Conservation (phyloP, 92 coral and sea anemone species). For the Porites divaricata region DNA sequence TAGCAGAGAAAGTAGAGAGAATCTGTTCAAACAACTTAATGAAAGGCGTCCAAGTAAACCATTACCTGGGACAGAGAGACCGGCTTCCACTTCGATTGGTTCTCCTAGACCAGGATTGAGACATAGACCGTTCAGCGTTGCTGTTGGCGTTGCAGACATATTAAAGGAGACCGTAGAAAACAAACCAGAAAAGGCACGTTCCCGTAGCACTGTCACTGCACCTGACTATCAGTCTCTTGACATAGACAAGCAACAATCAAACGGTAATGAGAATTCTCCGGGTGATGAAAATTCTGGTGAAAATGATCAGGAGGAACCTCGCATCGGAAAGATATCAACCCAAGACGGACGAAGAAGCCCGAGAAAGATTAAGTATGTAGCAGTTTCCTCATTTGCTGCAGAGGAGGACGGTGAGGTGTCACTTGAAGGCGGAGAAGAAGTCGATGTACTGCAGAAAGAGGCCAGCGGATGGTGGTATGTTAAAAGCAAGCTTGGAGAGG, state of each 20-base stretch:
- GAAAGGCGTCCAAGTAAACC: slow-evolving; percentile 14
- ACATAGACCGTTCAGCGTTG: slow-evolving; percentile 28
- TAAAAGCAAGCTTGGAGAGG: slow-evolving; percentile 49
- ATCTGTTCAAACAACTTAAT: slow-evolving; percentile 3
- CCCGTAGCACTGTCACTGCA: background rate
- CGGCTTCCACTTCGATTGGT: background rate
- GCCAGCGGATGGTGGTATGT: slow-evolving; percentile 73
- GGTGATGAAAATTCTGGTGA: slow-evolving; percentile 5
- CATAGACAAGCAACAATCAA: background rate
- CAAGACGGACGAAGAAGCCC: slow-evolving; percentile 16
- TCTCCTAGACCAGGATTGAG: slow-evolving; percentile 33
- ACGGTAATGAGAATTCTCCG: background rate
- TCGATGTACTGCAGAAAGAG: slow-evolving; percentile 61
- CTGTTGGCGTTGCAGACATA: slow-evolving; percentile 22
- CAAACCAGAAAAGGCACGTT: background rate
- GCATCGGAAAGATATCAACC: slow-evolving; percentile 18
- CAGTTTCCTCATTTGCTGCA: slow-evolving; percentile 42
- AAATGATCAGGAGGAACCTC: slow-evolving; percentile 12
- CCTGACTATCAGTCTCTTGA: background rate
- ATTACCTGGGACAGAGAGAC: slow-evolving; percentile 1
- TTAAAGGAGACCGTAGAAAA: background rate
- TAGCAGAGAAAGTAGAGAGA: slow-evolving; percentile 17
- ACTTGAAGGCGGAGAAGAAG: slow-evolving; percentile 62
- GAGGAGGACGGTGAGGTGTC: slow-evolving; percentile 51
- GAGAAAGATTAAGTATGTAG: slow-evolving; percentile 30